phyloP scores from a whole-genome alignment of 2,797 vertebrate species.

The Hypotaenidia philippensis region DNA sequence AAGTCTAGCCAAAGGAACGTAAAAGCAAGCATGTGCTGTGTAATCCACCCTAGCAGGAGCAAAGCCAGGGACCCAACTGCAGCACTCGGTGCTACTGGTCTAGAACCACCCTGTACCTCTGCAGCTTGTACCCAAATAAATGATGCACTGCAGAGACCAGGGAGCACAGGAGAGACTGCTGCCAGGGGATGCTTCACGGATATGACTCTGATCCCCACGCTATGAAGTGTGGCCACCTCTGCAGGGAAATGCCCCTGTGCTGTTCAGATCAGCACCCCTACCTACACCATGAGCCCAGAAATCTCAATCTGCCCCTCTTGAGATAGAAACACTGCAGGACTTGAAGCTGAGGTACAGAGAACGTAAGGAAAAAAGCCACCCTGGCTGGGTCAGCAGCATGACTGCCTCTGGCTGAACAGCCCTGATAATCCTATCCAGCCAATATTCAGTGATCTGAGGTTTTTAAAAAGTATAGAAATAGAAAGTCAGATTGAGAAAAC shows the following conservation, averaged over 20 bases:
- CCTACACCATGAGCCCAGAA: too few species aligned
- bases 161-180: neutral
- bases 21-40: neutral
- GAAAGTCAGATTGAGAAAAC: neutral
- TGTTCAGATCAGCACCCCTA: too few species aligned
- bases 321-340: neutral
- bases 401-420: neutral
- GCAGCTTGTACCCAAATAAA: neutral
- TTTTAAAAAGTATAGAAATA: neutral
- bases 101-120: fast-evolving
- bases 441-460: neutral
- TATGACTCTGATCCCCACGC: fast-evolving
- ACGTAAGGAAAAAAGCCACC: too few species aligned
- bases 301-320: neutral
- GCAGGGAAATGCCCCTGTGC: neutral
- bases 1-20: neutral
- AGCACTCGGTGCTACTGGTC: neutral
- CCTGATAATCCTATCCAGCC: neutral
- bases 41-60: neutral
- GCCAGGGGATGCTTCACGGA: too few species aligned
- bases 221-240: neutral
- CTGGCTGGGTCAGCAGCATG: neutral
- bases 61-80: neutral
- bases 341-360: neutral
- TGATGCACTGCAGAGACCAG: neutral